Base-by-base conservation (phyloP, 2,797 vertebrate genomes). In the Phataginus tricuspis region DNA sequence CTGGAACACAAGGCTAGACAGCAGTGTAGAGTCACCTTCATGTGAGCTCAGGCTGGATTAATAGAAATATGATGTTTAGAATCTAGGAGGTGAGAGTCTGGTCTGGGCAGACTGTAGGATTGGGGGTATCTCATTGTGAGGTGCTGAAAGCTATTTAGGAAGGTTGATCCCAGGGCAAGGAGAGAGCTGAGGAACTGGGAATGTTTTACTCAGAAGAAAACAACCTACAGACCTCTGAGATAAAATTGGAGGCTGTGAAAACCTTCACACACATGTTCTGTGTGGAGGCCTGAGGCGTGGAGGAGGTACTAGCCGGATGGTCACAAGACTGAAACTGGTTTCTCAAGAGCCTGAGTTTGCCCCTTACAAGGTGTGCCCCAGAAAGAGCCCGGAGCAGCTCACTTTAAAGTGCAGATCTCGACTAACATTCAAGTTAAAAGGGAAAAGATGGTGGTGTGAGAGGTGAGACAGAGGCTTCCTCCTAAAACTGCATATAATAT, bases 341-440 rank as follows among this genome's bases (percentile, higher is more conserved):
- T 95, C 61, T 39, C 21, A 86, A 74, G 18, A 3, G 2, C 59
- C 80, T 31, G 53, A 96, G 31, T 19, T 31, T 51, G 79, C 82
- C 39, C 16, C 8, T 86, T 3, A 68, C 42, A 51, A 5, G 5
- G 9, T 6, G 0, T 2, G 31, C 19, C 21, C 66, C 55, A 25
- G 29, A 34, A 74, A 59, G 29, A 8, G 12, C n/a, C 27, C 31
- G 13, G 39, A 8, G 39, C 18, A 14, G 27, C 42, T 37, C 31
- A 10, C 61, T 25, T 34, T 63, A 49, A 75, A 5, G n/a, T 14
- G 55, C n/a, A 49, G 31, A 1, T 13, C 31, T 29, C 85, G n/a
- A n/a, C n/a, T n/a, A n/a, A n/a, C n/a, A n/a, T n/a, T n/a, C n/a
- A n/a, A n/a, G n/a, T n/a, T n/a, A n/a, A n/a, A n/a, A n/a, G n/a